phyloP scores from a whole-genome alignment of 2,113 vertebrate species.

The Solenodon paradoxus region DNA sequence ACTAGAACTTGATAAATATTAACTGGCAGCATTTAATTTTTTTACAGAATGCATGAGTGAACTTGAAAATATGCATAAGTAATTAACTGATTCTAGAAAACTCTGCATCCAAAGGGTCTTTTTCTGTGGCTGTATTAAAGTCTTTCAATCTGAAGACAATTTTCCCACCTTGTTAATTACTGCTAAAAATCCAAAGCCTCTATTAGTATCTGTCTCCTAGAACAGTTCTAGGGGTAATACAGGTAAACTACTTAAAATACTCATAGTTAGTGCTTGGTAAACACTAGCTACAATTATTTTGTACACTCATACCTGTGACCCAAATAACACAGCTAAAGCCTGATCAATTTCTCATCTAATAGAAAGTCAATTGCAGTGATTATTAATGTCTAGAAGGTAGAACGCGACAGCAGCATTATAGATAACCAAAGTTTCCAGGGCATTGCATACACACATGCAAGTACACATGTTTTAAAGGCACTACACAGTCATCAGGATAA shows the following conservation, averaged over 20 bases:
- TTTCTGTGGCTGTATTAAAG: not conserved
- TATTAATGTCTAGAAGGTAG: not conserved
- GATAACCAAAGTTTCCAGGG: not conserved
- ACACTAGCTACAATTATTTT: not conserved
- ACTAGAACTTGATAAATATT: not conserved
- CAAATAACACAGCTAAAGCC: not conserved
- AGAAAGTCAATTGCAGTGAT: not conserved
- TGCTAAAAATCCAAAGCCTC: not conserved
- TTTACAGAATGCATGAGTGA: not conserved
- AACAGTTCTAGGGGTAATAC: not conserved
- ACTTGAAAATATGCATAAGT: not conserved
- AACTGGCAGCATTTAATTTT: not conserved
- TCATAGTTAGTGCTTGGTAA: not conserved
- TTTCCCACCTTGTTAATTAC: not conserved
- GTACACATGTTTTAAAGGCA: not conserved
- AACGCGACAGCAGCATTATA: not conserved
- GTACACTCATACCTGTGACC: not conserved
- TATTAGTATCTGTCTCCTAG: not conserved
- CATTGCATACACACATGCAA: not conserved
- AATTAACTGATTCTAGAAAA: not conserved
- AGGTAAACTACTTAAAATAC: not conserved
- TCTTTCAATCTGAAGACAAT: not conserved
- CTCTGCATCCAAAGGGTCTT: not conserved
- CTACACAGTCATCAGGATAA: not conserved
- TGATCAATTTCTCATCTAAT: not conserved